These are phyloP conservation scores for Cheilosia impressa DNA, from an alignment of 2,888 invertebrate species.

Conservation along the genomic window DNA sequence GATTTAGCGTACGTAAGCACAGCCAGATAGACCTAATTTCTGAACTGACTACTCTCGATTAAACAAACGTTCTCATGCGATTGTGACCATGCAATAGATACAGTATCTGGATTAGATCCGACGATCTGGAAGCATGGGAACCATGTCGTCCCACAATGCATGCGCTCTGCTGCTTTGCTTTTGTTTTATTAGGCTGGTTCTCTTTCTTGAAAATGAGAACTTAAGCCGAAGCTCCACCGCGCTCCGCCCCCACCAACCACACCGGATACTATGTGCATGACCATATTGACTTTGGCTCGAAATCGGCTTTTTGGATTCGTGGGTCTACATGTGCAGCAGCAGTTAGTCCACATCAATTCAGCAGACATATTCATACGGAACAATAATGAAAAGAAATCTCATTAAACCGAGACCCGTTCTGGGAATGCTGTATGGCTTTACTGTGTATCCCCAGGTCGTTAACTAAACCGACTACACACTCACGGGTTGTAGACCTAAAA, in stretches of 20 bases:
- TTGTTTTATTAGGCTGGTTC: constrained; percentile 14
- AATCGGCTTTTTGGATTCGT: constrained; percentile 12
- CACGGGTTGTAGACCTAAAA: constrained; percentile 4
- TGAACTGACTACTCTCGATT: constrained; percentile 19
- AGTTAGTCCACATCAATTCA: neutral
- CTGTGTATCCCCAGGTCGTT: constrained; percentile 14
- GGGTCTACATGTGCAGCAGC: constrained; percentile 1
- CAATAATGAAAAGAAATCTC: constrained; percentile 47
- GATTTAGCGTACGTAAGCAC: constrained; percentile 51
- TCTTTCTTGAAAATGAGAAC: constrained; percentile 2
- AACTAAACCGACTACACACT: constrained; percentile 6
- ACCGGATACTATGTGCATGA: constrained; percentile 25
- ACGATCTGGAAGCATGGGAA: constrained; percentile 62
- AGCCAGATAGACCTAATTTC: constrained; percentile 37
- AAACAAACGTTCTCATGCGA: constrained; percentile 22
- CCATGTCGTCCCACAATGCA: constrained; percentile 29
- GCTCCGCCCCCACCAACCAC: neutral
- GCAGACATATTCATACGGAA: constrained; percentile 4
- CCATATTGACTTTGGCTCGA: neutral
- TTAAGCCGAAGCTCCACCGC: neutral
- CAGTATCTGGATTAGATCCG: constrained; percentile 46
- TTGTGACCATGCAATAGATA: constrained; percentile 30
- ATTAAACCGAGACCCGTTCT: constrained; percentile 41
- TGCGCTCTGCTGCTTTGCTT: constrained; percentile 14
- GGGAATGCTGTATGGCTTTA: constrained; percentile 42